Conservation (phyloP, 2,888 invertebrate species). For the Liposcelis brunnea region DNA sequence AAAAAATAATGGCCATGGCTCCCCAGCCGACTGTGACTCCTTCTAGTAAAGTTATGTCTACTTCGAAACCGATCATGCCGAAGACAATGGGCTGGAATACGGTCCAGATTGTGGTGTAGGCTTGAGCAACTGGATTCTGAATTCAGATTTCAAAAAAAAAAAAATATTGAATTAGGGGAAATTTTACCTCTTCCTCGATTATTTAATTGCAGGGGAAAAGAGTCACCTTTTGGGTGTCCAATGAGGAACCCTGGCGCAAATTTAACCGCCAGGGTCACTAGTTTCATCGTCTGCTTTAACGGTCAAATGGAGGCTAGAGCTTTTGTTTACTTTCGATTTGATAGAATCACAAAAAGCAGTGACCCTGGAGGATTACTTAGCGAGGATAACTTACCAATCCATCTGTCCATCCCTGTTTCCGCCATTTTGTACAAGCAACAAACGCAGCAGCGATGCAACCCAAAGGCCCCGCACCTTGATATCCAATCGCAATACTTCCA, state of each 20-base stretch:
- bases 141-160: constrained; percentile 12
- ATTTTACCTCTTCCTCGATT: neutral
- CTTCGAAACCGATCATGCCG: constrained; percentile 59
- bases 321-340: no score
- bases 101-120: constrained; percentile 46
- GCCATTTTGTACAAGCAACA: constrained; percentile 36
- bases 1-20: constrained; percentile 19
- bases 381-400: no score
- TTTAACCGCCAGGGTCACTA: no score
- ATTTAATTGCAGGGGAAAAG: no score
- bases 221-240: no score
- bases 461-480: constrained; percentile 44
- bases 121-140: constrained; percentile 35
- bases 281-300: no score
- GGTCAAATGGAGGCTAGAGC: no score
- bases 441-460: constrained; percentile 37
- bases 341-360: no score
- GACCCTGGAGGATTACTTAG: no score
- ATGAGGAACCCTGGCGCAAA: no score
- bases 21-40: constrained; percentile 32
- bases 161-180: neutral
- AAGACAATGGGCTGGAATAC: constrained; percentile 59
- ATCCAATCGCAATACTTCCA: constrained; percentile 38
- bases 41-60: constrained; percentile 37
- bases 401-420: constrained; percentile 18